These are phyloP conservation scores for Tragulus kanchil DNA, from an alignment of 2,113 vertebrate species.

Conservation along the genomic window DNA sequence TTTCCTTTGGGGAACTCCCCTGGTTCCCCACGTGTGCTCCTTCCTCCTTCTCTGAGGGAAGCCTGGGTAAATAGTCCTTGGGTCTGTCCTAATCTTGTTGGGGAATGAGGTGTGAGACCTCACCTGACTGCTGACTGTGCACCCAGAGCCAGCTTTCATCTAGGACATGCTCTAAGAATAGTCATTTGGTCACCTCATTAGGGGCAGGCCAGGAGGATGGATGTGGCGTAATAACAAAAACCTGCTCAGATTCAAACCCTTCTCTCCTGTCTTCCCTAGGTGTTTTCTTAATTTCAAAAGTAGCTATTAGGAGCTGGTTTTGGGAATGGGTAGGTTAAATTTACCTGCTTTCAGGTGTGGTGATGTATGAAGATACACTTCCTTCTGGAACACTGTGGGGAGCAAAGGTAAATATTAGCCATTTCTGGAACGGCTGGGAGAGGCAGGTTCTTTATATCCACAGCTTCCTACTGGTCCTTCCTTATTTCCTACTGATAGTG, in stretches of 20 bases:
- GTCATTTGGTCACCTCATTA: conserved; percentile 14
- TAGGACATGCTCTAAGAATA: conserved; percentile 52
- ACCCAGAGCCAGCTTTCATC: not conserved
- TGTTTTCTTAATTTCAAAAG: conserved; percentile 14
- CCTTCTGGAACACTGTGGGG: conserved; percentile 85
- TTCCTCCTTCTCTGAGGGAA: not conserved
- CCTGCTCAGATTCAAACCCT: conserved; percentile 8
- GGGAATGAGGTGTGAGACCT: not conserved
- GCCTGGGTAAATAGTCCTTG: not conserved
- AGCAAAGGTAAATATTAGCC: conserved; percentile 34
- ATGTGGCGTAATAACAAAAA: not conserved
- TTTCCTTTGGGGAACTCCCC: not conserved
- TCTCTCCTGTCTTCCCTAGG: not conserved
- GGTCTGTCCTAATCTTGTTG: conserved; percentile 21
- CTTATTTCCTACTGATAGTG: not conserved
- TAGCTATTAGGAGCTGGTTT: not conserved
- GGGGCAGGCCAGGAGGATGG: not conserved
- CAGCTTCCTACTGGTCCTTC: not conserved
- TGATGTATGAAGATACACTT: conserved; percentile 85
- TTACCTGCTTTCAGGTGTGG: conserved; percentile 89
- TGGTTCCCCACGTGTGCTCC: conserved; percentile 24
- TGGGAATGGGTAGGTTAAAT: not conserved
- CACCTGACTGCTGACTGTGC: not conserved
- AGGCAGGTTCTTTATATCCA: not conserved
- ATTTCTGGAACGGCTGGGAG: not conserved